phyloP scores from a whole-genome alignment of 2,797 vertebrate genomes.

The Crypturellus tataupa region DNA sequence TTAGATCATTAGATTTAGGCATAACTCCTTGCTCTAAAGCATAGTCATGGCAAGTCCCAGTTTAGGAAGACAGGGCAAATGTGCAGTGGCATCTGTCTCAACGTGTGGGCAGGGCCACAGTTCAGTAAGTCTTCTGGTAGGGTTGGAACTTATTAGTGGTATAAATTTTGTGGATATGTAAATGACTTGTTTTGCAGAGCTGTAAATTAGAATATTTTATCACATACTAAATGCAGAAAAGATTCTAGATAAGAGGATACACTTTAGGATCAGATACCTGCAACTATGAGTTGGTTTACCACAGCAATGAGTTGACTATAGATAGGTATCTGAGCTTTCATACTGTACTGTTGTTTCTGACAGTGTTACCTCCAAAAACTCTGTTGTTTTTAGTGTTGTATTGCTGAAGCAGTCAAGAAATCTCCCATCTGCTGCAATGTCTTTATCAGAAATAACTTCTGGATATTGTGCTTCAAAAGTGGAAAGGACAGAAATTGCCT shows the following conservation, averaged over 20 bases:
- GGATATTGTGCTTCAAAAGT: not conserved
- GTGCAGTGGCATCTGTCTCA: not conserved
- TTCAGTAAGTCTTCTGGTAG: not conserved
- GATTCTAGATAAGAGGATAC: not conserved
- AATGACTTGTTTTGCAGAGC: not conserved
- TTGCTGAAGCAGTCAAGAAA: not conserved
- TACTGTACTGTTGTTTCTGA: not conserved
- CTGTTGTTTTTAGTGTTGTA: not conserved
- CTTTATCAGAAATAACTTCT: not conserved
- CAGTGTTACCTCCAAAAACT: not conserved
- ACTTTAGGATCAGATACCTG: not conserved
- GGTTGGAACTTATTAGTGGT: not conserved
- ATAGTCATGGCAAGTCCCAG: not conserved
- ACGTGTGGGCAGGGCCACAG: not conserved
- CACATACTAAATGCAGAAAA: not conserved
- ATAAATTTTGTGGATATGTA: not conserved
- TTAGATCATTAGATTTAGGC: not conserved
- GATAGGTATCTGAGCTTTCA: accelerated
- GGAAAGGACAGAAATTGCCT: not conserved
- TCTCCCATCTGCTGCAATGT: not conserved
- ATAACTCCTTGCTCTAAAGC: not conserved
- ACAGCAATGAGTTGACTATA: not conserved
- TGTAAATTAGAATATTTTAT: not conserved
- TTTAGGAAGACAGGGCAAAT: not conserved
- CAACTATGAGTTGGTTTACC: not conserved